Base-by-base conservation (phyloP, 2,113 vertebrate species). In the Seriola quinqueradiata region DNA sequence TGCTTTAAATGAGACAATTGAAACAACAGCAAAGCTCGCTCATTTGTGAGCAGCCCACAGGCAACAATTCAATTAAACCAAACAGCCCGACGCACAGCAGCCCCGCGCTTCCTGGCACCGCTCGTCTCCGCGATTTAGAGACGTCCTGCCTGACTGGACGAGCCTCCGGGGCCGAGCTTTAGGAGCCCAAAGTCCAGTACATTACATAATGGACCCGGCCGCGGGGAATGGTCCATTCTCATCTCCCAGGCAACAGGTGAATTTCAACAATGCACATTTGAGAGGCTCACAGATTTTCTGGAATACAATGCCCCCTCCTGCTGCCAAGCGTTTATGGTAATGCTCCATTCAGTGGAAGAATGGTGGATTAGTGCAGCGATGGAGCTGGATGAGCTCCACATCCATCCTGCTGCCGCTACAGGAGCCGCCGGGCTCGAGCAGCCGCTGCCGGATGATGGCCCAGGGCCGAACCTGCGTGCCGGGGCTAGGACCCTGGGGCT, bases 281-380 rank as follows among this genome's bases (percentile, higher is more conserved):
- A 92, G 88, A 86, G 89, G 79, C 82, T 90, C 71, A 75, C 71
- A 82, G 81, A 90, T 90, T 90, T 75, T 61, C 84, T 89, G 90
- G 89, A 91, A 86, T 55, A 94, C 87, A 90, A 92, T 91, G 82
- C 60, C 44, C 61, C 59, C 55, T 83, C 61, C 54, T 0, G 70
- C 84, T 92, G 93, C 93, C 94, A 94, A 93, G 90, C 66, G 19
- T 89, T 92, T 90, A 93, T 92, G 92, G 61, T 93, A 92, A 95
- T 90, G 75, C 89, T 73, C 58, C 90, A 92, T 93, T 94, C 90
- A 90, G 81, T 6, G 79, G 66, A 84, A 93, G 89, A 93, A 92
- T 90, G 87, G 87, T 4, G 90, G 92, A 93, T 94, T 95, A 93
- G 86, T 68, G 84, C 80, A 38, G 84, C 48, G 71, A 81, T 55